Base-by-base conservation (phyloP, 2,888 invertebrate species). In the Lasioglossum figueresi region DNA sequence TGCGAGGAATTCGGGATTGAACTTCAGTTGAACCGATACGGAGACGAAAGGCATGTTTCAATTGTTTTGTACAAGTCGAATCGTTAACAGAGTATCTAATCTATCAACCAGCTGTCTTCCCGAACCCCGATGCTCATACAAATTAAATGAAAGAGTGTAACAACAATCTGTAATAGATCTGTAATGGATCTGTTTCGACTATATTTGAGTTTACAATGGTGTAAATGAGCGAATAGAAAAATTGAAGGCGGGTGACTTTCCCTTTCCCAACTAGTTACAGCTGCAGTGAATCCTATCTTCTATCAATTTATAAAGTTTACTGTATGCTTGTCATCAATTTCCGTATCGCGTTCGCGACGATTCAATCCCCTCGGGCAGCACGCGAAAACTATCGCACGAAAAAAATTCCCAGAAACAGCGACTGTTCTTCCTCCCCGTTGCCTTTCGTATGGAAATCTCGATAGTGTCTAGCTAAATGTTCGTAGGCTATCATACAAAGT, bases 1-100 rank as follows among this genome's bases (percentile, higher is more conserved):
- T 88, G 86, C 87, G 88, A 90, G 89, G 88, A 91, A 90, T 89
- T 88, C 82, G 80, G 74, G 75, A 86, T 85, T 79, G 76, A 88
- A 81, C 86, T 77, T 71, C 83, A 70, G 85, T 83, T 76, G 79
- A 81, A 80, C 75, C 79, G 71, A 76, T 43, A 68, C 79, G 71
- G 85, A 78, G 59, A 70, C 73, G 72, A 68, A 70, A 40, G n/a
- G n/a, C 40, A 10, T 6, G 37, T 23, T 37, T 68, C 37, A 37
- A 34, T 37, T 68, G 37, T 70, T 12, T 37, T 0, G 4, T 37
- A 37, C 23, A 68, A 68, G 37, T 68, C 37, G 31, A 63, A 31
- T 63, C n/a, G 6, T 63, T 31, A 19, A 6, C 63, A 5, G 14
- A 63, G 27, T 16, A 31, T 68, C 19, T 68, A 19, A 68, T 34